Base-by-base conservation (phyloP, 2,797 vertebrate species). In the Gastrophryne carolinensis region DNA sequence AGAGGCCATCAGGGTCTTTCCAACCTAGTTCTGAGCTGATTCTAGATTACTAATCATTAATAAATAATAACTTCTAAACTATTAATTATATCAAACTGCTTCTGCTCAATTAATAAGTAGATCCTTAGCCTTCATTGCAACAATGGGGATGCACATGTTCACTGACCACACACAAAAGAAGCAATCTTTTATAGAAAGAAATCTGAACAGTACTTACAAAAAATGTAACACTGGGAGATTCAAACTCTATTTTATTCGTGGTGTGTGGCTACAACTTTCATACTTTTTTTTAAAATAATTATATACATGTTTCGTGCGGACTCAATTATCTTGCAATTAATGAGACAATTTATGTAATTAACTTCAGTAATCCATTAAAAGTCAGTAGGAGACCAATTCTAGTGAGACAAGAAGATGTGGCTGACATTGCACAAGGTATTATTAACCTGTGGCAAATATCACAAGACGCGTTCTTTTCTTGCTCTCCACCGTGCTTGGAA, bases 301-400 rank as follows among this genome's bases (percentile, higher is more conserved):
- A 90, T 90, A 88, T 84, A 89, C 86, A 89, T 91, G 86, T 90
- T 92, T 89, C 89, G 89, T 90, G 90, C 92, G 90, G 88, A 91
- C 91, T 91, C 89, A 91, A 92, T 93, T 92, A 92, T 91, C 92
- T 93, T 91, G 90, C 91, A 93, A 92, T 93, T 92, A 91, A 93
- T 91, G 92, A 90, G 92, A 92, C 91, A 93, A 92, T 93, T 92
- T 91, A 93, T 91, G 92, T 90, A 92, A 92, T 93, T 92, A 93
- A 90, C 89, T 90, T 87, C 90, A 91, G 91, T 92, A 92, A 92
- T 91, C 89, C 87, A 90, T 90, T 91, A 93, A 90, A 92, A 92
- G 91, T 92, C 91, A 90, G 91, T 90, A 89, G 90, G 91, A 92
- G 90, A 91, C 87, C 91, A 92, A 91, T 88, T 92, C 90, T 90